Evolutionary conservation across 2,888 invertebrate species (phyloP).

Genomic region (Lasioglossum marginatum): DNA sequence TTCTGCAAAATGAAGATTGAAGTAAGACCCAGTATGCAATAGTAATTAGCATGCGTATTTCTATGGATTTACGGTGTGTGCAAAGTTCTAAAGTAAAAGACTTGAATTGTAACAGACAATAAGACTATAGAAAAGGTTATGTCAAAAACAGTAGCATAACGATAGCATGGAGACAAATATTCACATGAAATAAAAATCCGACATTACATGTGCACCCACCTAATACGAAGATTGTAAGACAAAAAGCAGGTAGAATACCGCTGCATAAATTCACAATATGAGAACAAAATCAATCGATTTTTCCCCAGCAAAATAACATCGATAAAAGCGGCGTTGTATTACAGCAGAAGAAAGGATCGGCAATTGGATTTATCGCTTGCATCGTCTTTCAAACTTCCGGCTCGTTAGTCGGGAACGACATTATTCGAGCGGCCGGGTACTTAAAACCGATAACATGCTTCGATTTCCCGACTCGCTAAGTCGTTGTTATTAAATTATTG

Average conservation of each 20-base stretch:
- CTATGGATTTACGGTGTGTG: too few relatives aligned
- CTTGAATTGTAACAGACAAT: too few relatives aligned
- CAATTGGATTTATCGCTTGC: not conserved
- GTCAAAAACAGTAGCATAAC: too few relatives aligned
- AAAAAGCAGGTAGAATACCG: not conserved
- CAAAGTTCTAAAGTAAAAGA: too few relatives aligned
- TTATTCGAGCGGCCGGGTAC: not conserved
- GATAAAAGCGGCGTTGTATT: not conserved
- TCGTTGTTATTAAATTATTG: conserved; percentile 11
- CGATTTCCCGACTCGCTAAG: conserved; percentile 9
- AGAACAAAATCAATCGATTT: not conserved
- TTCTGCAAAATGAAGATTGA: not conserved
- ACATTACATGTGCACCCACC: too few relatives aligned
- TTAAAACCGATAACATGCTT: not conserved
- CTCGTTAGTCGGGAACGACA: not conserved
- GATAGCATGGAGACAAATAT: too few relatives aligned
- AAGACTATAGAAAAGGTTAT: too few relatives aligned
- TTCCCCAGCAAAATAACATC: not conserved
- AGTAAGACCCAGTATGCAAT: too few relatives aligned
- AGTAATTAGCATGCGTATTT: too few relatives aligned
- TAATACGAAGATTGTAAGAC: not conserved
- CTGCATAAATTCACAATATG: not conserved
- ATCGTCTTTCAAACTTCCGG: not conserved
- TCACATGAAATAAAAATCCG: too few relatives aligned
- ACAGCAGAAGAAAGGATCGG: not conserved